These are phyloP conservation scores for Cenopis cana DNA, from an alignment of 2,888 invertebrate genomes.

Conservation along the genomic window DNA sequence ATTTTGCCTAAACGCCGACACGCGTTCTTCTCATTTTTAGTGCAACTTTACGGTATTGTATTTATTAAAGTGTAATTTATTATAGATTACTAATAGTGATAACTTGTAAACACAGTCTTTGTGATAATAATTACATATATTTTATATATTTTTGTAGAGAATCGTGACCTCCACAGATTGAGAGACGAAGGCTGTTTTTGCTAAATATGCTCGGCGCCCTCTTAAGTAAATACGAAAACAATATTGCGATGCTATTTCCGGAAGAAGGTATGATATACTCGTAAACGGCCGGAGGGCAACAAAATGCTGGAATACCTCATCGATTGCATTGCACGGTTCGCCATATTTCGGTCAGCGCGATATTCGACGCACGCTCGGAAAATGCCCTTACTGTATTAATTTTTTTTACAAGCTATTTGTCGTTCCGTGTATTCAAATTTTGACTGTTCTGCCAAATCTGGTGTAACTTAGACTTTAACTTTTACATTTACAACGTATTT, in stretches of 20 bases:
- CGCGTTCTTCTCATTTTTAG: no score
- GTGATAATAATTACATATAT: no score
- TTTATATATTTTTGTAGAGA: no score
- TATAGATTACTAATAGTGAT: no score
- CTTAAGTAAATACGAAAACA: constrained; percentile 14
- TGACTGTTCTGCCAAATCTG: neutral
- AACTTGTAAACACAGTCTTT: no score
- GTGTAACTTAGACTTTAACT: no score
- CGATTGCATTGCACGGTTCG: constrained; percentile 34
- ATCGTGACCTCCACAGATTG: no score
- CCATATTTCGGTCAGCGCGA: constrained; percentile 37
- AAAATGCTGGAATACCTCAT: constrained; percentile 37
- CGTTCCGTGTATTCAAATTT: neutral
- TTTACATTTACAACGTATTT: neutral
- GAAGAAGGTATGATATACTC: constrained; percentile 16
- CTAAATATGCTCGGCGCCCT: no score
- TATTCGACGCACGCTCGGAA: constrained; percentile 26
- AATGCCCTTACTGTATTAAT: constrained; percentile 17
- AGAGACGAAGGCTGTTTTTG: no score
- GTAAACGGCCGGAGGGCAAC: constrained; percentile 24
- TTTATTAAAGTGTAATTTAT: no score
- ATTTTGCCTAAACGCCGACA: no score
- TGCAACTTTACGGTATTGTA: no score
- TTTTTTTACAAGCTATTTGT: constrained; percentile 19
- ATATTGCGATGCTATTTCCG: neutral